Conservation (phyloP, 1,140 invertebrate species). For the Drosophila repletoides region DNA sequence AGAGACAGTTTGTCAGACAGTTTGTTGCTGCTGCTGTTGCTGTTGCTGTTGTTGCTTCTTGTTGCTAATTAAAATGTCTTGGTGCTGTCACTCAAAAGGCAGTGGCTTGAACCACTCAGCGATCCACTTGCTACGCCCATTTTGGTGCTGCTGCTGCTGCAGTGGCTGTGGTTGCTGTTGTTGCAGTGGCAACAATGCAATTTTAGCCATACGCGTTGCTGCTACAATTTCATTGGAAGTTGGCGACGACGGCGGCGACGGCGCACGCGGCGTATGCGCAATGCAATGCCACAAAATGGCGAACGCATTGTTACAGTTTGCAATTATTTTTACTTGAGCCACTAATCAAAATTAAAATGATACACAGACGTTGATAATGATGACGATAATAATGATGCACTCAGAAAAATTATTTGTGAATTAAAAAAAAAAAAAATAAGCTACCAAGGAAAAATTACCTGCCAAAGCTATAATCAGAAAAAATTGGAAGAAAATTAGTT, state of each 20-base stretch:
- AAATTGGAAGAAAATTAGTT: too few relatives aligned
- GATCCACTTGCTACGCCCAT: constrained; percentile 53
- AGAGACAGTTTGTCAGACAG: background rate
- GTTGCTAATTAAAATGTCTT: constrained; percentile 79
- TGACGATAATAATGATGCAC: too few relatives aligned
- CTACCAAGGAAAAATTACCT: too few relatives aligned
- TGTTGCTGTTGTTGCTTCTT: constrained; percentile 22
- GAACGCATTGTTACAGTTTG: constrained; percentile 77
- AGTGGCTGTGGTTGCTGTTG: constrained; percentile 32
- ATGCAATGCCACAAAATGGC: constrained; percentile 73
- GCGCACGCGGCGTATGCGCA: constrained; percentile 69
- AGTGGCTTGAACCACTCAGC: constrained; percentile 38
- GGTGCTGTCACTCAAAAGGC: constrained; percentile 77
- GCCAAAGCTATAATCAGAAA: too few relatives aligned
- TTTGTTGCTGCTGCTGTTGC: constrained; percentile 12
- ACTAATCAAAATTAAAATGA: constrained; percentile 81
- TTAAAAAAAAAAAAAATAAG: too few relatives aligned
- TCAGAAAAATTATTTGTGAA: too few relatives aligned
- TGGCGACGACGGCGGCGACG: constrained; percentile 11
- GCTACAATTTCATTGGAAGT: constrained; percentile 80
- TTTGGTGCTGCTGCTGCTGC: constrained; percentile 47
- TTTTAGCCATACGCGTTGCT: constrained; percentile 66
- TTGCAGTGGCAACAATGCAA: constrained; percentile 64
- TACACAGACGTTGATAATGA: constrained; percentile 41
- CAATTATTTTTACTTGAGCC: constrained; percentile 65